These are phyloP conservation scores for Micromys minutus DNA, from an alignment of 2,113 vertebrate species.

Conservation along the genomic window DNA sequence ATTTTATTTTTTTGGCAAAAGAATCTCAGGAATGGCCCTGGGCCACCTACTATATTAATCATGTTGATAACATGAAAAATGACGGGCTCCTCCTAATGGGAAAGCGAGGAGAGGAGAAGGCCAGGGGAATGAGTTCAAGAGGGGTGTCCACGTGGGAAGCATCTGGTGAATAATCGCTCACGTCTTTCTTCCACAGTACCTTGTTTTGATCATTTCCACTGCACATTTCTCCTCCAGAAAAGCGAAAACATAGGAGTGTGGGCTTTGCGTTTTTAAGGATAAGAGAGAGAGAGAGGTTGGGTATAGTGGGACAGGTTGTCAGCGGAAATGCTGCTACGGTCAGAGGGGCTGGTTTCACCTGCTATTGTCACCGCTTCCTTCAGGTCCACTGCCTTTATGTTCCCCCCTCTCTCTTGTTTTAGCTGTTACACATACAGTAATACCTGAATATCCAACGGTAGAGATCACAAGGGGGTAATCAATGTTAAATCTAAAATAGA, in stretches of 20 bases:
- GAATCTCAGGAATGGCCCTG: constrained; percentile 92
- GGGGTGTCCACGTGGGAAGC: constrained; percentile 82
- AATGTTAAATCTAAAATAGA: constrained; percentile 87
- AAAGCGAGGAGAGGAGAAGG: constrained; percentile 79
- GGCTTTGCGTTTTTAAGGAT: constrained; percentile 58
- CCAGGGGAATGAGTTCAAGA: constrained; percentile 80
- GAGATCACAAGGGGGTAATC: constrained; percentile 87
- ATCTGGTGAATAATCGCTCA: constrained; percentile 82
- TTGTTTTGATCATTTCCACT: constrained; percentile 86
- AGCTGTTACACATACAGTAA: constrained; percentile 89
- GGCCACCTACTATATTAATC: constrained; percentile 87
- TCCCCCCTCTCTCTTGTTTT: constrained; percentile 87
- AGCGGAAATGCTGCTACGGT: constrained; percentile 78
- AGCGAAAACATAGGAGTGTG: constrained; percentile 58
- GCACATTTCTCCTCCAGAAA: constrained; percentile 81
- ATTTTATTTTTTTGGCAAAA: constrained; percentile 81
- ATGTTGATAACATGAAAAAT: constrained; percentile 78
- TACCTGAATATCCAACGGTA: constrained; percentile 87
- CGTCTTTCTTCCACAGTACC: constrained; percentile 86
- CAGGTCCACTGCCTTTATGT: constrained; percentile 91
- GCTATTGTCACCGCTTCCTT: constrained; percentile 88
- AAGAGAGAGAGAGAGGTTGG: constrained; percentile 45
- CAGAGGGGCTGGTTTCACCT: constrained; percentile 88
- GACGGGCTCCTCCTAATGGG: constrained; percentile 82
- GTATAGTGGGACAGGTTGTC: constrained; percentile 27